Evolutionary conservation across 2,888 invertebrate genomes (phyloP), one percentile per base, ranked within the genome.

Genomic region (Sphecodes monilicornis): DNA sequence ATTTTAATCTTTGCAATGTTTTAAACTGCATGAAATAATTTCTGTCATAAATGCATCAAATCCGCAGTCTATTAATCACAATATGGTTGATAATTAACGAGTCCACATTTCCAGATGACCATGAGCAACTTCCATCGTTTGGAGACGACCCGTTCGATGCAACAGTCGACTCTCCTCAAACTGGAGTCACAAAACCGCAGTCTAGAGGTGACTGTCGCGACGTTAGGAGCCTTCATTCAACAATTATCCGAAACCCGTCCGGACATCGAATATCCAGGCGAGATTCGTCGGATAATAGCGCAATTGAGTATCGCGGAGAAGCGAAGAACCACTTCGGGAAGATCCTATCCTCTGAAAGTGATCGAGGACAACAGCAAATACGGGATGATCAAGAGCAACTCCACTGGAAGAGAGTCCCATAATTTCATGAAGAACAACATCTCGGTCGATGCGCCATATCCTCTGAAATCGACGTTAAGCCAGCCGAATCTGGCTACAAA

Each of bases 201-300:
- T 0, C 93, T 98, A 84, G 98, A 98, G 92, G 96, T 97, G 16
- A 97, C 97, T 0, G 96, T 98, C 0, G 95, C 96, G 0, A 95
- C 97, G 0, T 95, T 98, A 8, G 97, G 97, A 5, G 96, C 96
- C 3, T 98, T 97, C 93, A 96, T 98, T n/a, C 96, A 97, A 10
- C 96, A 96, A 6, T 93, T 98, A 76, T 96, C 97, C 36, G 97
- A 97, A 60, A 95, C 96, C 26, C 96, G 96, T 76, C 95, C 96
- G 64, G 96, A 97, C 66, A 94, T 97, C 22, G 97, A 98, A 74
- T 95, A 97, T 72, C 97, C 98, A 0, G 95, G 96, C 0, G 98
- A 98, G 83, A 96, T 98, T 6, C 96, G 97, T 75, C 96, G 97
- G 87, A 97, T 98, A 69, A 95, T 98, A 0, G 96, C 97, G 43